Evolutionary conservation across 2,888 invertebrate species (phyloP).

Genomic region (Tiliacea aurago): DNA sequence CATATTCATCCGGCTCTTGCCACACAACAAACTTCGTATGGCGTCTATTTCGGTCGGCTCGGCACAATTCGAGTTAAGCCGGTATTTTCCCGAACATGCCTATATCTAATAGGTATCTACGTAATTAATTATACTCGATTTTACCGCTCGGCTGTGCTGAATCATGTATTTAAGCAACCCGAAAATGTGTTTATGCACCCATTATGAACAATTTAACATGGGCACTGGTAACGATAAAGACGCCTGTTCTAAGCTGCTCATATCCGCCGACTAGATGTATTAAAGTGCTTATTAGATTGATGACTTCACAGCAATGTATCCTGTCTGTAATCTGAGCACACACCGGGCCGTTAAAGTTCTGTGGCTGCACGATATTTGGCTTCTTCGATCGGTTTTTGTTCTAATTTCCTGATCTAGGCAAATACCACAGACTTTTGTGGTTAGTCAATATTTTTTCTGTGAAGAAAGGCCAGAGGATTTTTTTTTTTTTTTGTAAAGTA

Average conservation of each 20-base stretch:
- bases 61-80: too few species aligned
- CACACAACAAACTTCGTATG: too few species aligned
- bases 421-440: background rate
- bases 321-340: background rate
- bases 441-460: background rate
- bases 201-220: background rate
- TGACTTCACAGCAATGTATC: background rate
- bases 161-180: too few species aligned
- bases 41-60: too few species aligned
- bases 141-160: too few species aligned
- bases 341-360: background rate
- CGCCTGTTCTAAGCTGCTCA: background rate
- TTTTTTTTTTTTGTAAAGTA: background rate
- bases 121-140: too few species aligned
- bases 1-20: too few species aligned
- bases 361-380: background rate
- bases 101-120: too few species aligned
- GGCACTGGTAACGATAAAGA: background rate
- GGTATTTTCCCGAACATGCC: too few species aligned
- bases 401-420: background rate
- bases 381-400: background rate
- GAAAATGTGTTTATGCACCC: too few species aligned
- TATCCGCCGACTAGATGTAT: constrained; percentile 42
- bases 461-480: background rate
- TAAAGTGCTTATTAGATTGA: constrained; percentile 3